Conservation (phyloP, 2,113 vertebrate genomes). For the Poeciliopsis retropinna region DNA sequence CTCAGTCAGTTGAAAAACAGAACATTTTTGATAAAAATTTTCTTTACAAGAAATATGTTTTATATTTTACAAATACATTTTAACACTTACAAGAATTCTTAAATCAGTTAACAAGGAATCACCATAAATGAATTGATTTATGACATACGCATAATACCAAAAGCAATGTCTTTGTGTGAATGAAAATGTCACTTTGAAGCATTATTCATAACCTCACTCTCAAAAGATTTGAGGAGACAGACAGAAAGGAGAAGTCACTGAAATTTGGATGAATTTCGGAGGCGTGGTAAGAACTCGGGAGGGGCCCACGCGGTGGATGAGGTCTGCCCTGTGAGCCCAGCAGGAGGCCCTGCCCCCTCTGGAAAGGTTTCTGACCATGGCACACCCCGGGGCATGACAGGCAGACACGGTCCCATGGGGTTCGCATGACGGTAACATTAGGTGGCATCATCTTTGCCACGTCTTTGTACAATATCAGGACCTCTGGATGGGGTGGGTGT, state of each 20-base stretch:
- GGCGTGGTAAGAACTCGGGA: constrained; percentile 34
- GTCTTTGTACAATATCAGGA: constrained; percentile 79
- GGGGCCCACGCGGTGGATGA: constrained; percentile 17
- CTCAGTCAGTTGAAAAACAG: no score
- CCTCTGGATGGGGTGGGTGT: constrained; percentile 69
- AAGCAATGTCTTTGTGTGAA: constrained; percentile 39
- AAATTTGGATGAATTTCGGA: constrained; percentile 70
- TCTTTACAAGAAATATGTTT: background rate
- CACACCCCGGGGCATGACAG: constrained; percentile 52
- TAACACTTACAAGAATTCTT: background rate
- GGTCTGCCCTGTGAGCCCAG: constrained; percentile 47
- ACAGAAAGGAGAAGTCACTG: constrained; percentile 60
- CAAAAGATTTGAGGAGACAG: constrained; percentile 59
- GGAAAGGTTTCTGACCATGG: constrained; percentile 63
- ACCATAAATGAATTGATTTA: background rate
- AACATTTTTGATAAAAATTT: no score
- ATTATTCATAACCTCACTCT: constrained; percentile 35
- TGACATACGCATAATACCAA: background rate
- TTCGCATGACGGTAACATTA: constrained; percentile 64
- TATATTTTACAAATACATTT: background rate
- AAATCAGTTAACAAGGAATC: background rate
- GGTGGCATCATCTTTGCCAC: constrained; percentile 75
- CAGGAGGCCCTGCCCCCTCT: constrained; percentile 56
- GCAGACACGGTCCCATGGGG: constrained; percentile 52
- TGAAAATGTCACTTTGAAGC: constrained; percentile 23